Conservation (phyloP, 2,888 invertebrate genomes). For the Nasonovia ribisnigri region DNA sequence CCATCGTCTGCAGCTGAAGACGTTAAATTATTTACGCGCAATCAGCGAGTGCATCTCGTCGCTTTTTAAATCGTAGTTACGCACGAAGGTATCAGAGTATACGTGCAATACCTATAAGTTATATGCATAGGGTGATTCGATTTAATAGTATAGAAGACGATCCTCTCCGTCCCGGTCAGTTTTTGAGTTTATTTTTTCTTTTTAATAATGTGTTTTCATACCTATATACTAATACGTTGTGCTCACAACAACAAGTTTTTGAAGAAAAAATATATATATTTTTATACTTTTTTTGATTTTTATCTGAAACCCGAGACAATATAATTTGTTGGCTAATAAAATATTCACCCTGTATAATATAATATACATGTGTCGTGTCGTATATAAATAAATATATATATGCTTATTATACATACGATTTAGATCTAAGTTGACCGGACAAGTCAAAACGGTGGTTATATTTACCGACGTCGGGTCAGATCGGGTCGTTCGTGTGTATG, state of each 20-base stretch:
- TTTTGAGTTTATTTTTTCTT: background rate
- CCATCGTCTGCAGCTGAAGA: background rate
- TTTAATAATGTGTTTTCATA: background rate
- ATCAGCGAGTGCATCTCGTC: background rate
- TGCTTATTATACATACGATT: background rate
- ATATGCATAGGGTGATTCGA: background rate
- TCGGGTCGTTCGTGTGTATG: background rate
- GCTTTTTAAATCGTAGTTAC: background rate
- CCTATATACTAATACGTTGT: too few relatives aligned
- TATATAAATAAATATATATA: background rate
- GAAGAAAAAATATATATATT: background rate
- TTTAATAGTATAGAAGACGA: background rate
- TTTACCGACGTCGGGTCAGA: background rate
- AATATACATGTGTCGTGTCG: background rate
- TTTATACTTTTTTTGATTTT: background rate
- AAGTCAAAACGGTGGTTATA: background rate
- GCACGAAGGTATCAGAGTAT: background rate
- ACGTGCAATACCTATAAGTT: background rate
- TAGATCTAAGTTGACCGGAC: slow-evolving; percentile 6
- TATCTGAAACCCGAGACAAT: background rate
- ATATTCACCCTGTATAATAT: background rate
- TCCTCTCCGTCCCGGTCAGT: background rate
- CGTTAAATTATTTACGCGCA: slow-evolving; percentile 17
- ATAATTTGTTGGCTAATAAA: background rate
- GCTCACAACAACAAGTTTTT: background rate